phyloP scores from a whole-genome alignment of 2,888 invertebrate species.

The Tachina grossa region DNA sequence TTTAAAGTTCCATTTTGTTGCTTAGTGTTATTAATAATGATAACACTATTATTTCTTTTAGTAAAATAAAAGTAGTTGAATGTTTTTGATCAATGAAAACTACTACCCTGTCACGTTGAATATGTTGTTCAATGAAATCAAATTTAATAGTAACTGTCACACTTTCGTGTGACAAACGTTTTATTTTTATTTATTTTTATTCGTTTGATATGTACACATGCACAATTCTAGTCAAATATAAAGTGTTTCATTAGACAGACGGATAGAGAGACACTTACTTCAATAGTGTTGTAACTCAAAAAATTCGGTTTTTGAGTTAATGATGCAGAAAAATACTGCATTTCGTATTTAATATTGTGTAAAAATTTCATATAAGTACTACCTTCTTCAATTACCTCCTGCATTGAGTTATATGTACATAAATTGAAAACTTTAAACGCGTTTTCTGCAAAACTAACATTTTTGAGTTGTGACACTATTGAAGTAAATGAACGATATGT shows the following conservation, averaged over 20 bases:
- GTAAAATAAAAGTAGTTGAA: conserved; percentile 31
- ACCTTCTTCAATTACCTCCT: too few relatives aligned
- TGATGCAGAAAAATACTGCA: too few relatives aligned
- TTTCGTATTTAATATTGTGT: too few relatives aligned
- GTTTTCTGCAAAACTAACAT: too few relatives aligned
- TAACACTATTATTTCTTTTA: conserved; percentile 36
- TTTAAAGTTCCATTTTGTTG: too few relatives aligned
- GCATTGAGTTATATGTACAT: too few relatives aligned
- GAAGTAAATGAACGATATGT: too few relatives aligned
- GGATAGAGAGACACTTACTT: conserved; percentile 7
- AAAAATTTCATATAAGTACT: too few relatives aligned
- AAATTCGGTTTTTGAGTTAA: too few relatives aligned
- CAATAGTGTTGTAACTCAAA: too few relatives aligned
- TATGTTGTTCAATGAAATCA: conserved; percentile 49
- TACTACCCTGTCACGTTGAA: conserved; percentile 39
- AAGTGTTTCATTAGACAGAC: conserved; percentile 30
- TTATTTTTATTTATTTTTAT: background rate
- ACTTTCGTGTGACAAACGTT: background rate
- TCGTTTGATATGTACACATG: background rate
- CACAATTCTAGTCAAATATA: background rate
- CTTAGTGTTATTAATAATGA: background rate
- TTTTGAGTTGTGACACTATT: too few relatives aligned
- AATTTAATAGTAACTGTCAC: conserved; percentile 43
- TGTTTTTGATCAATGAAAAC: conserved; percentile 40
- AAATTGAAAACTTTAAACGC: too few relatives aligned